Evolutionary conservation across 2,888 invertebrate genomes (phyloP).

Genomic region (Dryomyza anilis): DNA sequence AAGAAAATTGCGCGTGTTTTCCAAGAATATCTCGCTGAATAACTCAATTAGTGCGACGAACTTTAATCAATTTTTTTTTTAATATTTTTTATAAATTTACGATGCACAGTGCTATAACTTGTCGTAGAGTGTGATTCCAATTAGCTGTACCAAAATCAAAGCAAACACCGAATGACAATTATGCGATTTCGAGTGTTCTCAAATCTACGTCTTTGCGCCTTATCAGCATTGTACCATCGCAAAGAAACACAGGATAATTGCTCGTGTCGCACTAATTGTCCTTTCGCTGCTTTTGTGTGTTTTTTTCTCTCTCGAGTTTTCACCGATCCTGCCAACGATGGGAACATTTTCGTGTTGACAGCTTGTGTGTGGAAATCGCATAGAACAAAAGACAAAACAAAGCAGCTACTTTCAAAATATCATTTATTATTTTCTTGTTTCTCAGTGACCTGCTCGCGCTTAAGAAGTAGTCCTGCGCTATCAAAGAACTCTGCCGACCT

Average conservation of each 20-base stretch:
- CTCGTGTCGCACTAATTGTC: constrained; percentile 12
- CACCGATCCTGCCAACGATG: not conserved
- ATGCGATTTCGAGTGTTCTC: not conserved
- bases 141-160: too few species aligned
- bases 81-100: too few species aligned
- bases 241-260: not conserved
- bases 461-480: not conserved
- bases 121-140: too few species aligned
- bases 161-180: constrained; percentile 1
- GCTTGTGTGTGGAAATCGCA: not conserved
- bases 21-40: not conserved
- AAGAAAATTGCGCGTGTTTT: not conserved
- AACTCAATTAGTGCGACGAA: not conserved
- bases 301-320: not conserved
- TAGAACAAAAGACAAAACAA: not conserved
- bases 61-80: too few species aligned
- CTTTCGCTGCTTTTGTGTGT: not conserved
- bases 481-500: not conserved
- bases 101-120: too few species aligned
- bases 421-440: not conserved
- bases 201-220: not conserved
- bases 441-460: not conserved
- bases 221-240: not conserved
- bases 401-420: constrained; percentile 1
- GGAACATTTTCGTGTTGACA: constrained; percentile 9